Evolutionary conservation across 2,113 vertebrate species (phyloP).

Genomic region (Brachirus orientalis): DNA sequence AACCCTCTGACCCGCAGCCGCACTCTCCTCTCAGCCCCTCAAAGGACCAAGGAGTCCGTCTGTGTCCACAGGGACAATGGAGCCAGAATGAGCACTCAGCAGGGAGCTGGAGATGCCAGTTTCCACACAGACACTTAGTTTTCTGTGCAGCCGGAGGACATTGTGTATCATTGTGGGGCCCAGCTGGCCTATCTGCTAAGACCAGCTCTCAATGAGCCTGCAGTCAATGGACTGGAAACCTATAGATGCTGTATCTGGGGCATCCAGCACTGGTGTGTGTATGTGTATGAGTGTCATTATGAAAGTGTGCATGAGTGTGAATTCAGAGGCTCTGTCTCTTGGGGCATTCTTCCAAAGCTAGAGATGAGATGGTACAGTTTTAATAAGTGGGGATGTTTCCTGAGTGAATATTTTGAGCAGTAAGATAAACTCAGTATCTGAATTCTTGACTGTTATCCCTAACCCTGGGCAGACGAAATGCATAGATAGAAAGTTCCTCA

Average conservation of each 20-base stretch:
- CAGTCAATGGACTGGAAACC: constrained; percentile 79
- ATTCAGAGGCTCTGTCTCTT: constrained; percentile 55
- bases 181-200: constrained; percentile 81
- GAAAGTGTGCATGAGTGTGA: constrained; percentile 50
- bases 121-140: constrained; percentile 58
- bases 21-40: constrained; percentile 44
- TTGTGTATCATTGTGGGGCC: constrained; percentile 76
- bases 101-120: constrained; percentile 65
- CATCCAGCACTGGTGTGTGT: constrained; percentile 69
- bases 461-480: too few species aligned
- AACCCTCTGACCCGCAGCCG: constrained; percentile 58
- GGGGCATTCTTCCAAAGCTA: constrained; percentile 48
- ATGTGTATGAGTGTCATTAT: constrained; percentile 48
- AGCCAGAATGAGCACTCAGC: constrained; percentile 60
- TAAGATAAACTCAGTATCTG: constrained; percentile 4
- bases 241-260: constrained; percentile 72
- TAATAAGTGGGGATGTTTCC: too few species aligned
- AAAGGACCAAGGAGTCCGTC: constrained; percentile 61
- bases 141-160: constrained; percentile 68
- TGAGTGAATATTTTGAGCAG: constrained; percentile 60
- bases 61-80: constrained; percentile 68
- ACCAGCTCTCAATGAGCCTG: constrained; percentile 78
- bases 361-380: constrained; percentile 58
- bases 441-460: too few species aligned
- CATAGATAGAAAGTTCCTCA: too few species aligned